Base-by-base conservation (phyloP, 2,113 vertebrate species). In the Corapipo altera region DNA sequence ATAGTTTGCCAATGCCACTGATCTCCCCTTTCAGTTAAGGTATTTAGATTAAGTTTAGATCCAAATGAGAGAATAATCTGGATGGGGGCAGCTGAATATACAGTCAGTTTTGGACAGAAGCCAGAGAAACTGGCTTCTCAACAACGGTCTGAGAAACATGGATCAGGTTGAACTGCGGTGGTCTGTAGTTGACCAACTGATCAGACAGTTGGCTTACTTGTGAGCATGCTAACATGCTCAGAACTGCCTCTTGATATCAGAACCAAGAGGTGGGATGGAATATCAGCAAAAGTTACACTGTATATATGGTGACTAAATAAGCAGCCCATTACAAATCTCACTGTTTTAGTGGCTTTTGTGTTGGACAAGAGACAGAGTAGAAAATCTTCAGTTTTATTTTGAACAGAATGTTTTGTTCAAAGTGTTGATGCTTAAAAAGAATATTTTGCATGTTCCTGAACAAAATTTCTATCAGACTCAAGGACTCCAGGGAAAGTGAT, bases 401-500 rank as follows among this genome's bases (percentile, higher is more conserved):
- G 3, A 95, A 95, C 8, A 49, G 41, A 86, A n/a, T 9, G 3
- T 58, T 91, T 87, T 77, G 11, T 11, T 67, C 58, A 67, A 35
- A 61, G 2, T 0, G 5, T 13, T 37, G 28, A 52, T 72, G 20
- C 17, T 65, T 33, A n/a, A 87, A 87, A 67, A 59, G 3, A 66
- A 64, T 30, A 67, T 64, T 91, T 81, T 75, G 5, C 33, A 75
- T 8, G 5, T 37, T 82, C 33, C 10, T 43, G 19, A 65, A 55
- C 7, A 75, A 75, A 85, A 77, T 51, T 61, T 78, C 17, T 62
- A 18, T 55, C 35, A 98, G 97, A 49, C 85, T 83, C 55, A 98
- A 98, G 85, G 22, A 98, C 97, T 71, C 97, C 97, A 64, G 95
- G 96, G 48, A 98, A 99, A 89, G 95, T 98, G 62, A 98, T 85